Evolutionary conservation across 1,140 invertebrate genomes (phyloP), one percentile per base, ranked within the genome.

Genomic region (Papilio polytes): DNA sequence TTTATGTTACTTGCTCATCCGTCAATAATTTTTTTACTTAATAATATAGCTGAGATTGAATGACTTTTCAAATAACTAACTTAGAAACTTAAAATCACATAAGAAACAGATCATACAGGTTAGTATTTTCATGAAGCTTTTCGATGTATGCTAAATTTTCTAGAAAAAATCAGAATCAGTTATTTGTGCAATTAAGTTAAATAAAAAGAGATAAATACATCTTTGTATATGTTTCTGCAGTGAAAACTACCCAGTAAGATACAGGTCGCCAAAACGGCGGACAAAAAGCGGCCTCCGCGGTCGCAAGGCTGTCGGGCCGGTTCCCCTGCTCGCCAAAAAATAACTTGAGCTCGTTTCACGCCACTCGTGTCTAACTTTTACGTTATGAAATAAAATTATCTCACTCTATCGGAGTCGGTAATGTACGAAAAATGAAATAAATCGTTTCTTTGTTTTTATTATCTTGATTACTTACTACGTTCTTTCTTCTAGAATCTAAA

Each of bases 211-310:
- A n/a, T n/a, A 36, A 46, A 74, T 74, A n/a, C n/a, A 2, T n/a
- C 48, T 74, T n/a, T 20, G 41, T 74, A 20, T 18, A 9, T 56
- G n/a, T 56, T 8, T 56, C 18, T 20, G 13, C 46, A 48, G 12
- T 48, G 46, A 10, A 48, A 48, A 48, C 53, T 18, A 18, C 9
- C n/a, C n/a, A 20, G 53, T 56, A 72, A 41, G 36, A 41, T 83
- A 86, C 78, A 80, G 78, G 78, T 83, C 81, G 79, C 82, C 86
- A 85, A 87, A 88, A 85, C 82, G 82, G 80, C 81, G 84, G 73
- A 90, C 84, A 90, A 91, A 90, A 90, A 89, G 85, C 74, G 85
- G 84, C 85, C 87, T 87, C 86, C 70, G 82, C 81, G 82, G 70
- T 80, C 83, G 84, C 86, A 88, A 89, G 86, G 88, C 81, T 89